Evolutionary conservation across 2,888 invertebrate species (phyloP), one percentile per base, ranked within the genome.

Genomic region (Uropetala carovei): DNA sequence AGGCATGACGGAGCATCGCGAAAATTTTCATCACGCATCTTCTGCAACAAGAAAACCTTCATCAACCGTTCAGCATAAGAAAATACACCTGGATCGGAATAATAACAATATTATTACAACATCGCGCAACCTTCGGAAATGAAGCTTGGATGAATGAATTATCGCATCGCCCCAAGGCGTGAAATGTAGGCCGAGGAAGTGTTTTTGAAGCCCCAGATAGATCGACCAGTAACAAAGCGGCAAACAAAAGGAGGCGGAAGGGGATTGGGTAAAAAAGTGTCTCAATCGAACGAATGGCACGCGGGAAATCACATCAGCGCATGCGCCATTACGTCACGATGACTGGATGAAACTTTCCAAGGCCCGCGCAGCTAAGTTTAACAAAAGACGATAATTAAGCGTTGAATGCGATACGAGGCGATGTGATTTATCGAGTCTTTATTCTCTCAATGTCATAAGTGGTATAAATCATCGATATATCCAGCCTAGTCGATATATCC

Each of bases 371-470:
- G 22, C 22, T 27, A 75, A n/a, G 75, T 27, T 10, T 27, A 22
- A 27, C 75, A 75, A 75, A 75, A 75, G 75, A 27, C 11, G 75
- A 27, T 75, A 75, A 75, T 75, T 75, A 75, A 75, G 75, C 75
- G 27, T 11, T 27, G 22, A 22, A 27, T 75, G 75, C 13, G 75
- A 13, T 13, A 9, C 27, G 75, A 3, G 75, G 27, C 75, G 27
- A 22, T n/a, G 8, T 27, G 75, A 75, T 75, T 75, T 75, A 75
- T 75, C 22, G 22, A 22, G 4, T 13, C 75, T 27, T 75, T 27
- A 13, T 75, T 27, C 27, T 22, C 75, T 75, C 75, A 22, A 75
- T 75, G 22, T 75, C 75, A 75, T 75, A 75, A 75, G 27, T 13
- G 22, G 27, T 75, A 22, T 75, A 27, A 27, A 22, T 75, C 75